phyloP scores from a whole-genome alignment of 2,797 vertebrate species.

The Galaxias olidus region DNA sequence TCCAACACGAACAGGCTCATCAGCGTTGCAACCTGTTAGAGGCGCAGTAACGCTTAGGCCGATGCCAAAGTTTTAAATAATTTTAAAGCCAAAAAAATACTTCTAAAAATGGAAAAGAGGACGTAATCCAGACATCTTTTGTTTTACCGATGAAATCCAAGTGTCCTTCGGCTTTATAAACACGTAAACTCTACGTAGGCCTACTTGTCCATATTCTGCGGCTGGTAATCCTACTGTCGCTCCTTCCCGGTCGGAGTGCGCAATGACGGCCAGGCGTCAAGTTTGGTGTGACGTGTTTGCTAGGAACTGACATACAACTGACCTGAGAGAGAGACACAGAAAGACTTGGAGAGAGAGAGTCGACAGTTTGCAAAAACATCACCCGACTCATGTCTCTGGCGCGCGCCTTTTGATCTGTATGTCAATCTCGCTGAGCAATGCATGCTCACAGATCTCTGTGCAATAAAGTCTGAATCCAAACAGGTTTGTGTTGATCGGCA shows the following conservation, averaged over 20 bases:
- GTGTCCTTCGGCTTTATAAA: not conserved
- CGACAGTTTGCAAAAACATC: not conserved
- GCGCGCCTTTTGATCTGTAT: not conserved
- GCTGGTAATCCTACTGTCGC: slow-evolving; percentile 7
- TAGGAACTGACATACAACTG: slow-evolving; percentile 5
- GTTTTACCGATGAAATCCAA: too few relatives aligned
- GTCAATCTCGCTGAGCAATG: not conserved
- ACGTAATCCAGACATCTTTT: too few relatives aligned
- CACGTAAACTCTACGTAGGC: not conserved
- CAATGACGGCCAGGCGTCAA: slow-evolving; percentile 15
- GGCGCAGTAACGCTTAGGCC: too few relatives aligned
- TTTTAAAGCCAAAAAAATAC: too few relatives aligned
- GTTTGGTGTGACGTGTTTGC: slow-evolving; percentile 31
- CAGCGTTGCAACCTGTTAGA: too few relatives aligned
- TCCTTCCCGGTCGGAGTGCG: slow-evolving; percentile 15
- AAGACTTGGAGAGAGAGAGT: not conserved
- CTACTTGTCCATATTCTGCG: slow-evolving; percentile 9
- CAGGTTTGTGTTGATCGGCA: not conserved
- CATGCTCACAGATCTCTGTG: not conserved
- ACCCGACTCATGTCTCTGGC: not conserved
- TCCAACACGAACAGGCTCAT: too few relatives aligned
- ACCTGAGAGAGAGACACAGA: not conserved
- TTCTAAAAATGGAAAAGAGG: too few relatives aligned
- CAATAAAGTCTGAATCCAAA: not conserved
- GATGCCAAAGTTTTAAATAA: too few relatives aligned